Conservation (phyloP, 2,113 vertebrate genomes). For the Uropsilus gracilis region DNA sequence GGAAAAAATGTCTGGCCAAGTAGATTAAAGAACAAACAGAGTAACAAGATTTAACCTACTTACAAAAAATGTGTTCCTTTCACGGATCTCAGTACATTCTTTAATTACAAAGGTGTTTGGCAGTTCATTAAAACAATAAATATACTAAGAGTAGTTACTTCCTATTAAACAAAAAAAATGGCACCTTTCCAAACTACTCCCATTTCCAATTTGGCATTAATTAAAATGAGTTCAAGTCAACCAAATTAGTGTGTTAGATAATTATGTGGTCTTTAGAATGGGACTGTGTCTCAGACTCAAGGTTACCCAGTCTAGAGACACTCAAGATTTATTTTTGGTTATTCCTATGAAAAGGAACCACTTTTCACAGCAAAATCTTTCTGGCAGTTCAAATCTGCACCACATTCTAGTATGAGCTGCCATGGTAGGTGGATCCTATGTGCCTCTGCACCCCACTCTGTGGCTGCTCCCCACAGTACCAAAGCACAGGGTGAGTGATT, state of each 20-base stretch:
- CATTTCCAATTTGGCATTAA: constrained; percentile 44
- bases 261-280: constrained; percentile 43
- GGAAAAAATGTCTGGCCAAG: neutral
- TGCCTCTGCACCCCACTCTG: neutral
- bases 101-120: constrained; percentile 64
- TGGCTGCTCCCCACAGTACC: neutral
- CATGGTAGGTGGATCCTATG: neutral
- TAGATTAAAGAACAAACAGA: constrained; percentile 4
- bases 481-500: neutral
- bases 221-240: constrained; percentile 61
- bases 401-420: neutral
- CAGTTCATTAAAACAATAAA: constrained; percentile 59
- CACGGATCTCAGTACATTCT: constrained; percentile 46
- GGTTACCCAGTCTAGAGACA: neutral
- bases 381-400: neutral
- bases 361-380: neutral
- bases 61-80: constrained; percentile 53
- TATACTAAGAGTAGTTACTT: constrained; percentile 61
- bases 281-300: constrained; percentile 1
- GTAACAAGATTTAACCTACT: constrained; percentile 45
- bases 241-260: constrained; percentile 53
- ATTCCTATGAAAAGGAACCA: neutral
- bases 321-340: constrained; percentile 5
- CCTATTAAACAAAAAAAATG: constrained; percentile 54
- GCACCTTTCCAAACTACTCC: constrained; percentile 59